Conservation (phyloP, 2,888 invertebrate genomes). For the Metalampra italica region DNA sequence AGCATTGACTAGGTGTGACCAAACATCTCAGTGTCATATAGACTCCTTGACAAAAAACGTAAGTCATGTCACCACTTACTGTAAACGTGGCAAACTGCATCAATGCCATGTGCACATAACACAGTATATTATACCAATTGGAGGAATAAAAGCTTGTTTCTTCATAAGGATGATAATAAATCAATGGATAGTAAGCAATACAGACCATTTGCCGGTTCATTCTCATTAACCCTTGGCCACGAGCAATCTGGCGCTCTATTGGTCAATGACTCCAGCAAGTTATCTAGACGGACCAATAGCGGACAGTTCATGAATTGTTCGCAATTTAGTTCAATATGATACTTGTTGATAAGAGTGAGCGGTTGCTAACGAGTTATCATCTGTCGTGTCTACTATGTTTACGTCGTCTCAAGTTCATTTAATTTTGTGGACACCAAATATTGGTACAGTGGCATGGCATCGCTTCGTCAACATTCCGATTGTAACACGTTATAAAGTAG, state of each 20-base stretch:
- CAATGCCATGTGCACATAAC: background rate
- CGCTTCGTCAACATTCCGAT: too few relatives aligned
- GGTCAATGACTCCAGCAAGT: constrained; percentile 15
- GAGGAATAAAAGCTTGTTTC: background rate
- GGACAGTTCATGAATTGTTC: constrained; percentile 23
- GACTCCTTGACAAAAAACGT: background rate
- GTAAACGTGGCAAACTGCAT: background rate
- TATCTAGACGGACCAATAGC: constrained; percentile 22
- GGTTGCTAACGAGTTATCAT: background rate
- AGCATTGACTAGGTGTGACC: too few relatives aligned
- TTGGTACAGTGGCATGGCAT: too few relatives aligned
- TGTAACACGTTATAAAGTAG: too few relatives aligned
- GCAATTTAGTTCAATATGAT: constrained; percentile 30
- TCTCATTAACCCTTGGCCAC: constrained; percentile 18
- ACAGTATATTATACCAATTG: background rate
- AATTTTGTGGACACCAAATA: background rate
- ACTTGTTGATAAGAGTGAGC: constrained; percentile 14
- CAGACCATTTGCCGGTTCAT: constrained; percentile 15
- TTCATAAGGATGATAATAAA: constrained; percentile 6
- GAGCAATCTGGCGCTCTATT: constrained; percentile 17
- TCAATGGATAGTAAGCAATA: constrained; percentile 12
- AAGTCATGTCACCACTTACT: background rate
- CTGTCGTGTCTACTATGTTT: background rate
- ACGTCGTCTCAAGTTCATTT: background rate
- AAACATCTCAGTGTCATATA: too few relatives aligned